Base-by-base conservation (phyloP, 2,797 vertebrate species). In the Pelochelys cantorii region DNA sequence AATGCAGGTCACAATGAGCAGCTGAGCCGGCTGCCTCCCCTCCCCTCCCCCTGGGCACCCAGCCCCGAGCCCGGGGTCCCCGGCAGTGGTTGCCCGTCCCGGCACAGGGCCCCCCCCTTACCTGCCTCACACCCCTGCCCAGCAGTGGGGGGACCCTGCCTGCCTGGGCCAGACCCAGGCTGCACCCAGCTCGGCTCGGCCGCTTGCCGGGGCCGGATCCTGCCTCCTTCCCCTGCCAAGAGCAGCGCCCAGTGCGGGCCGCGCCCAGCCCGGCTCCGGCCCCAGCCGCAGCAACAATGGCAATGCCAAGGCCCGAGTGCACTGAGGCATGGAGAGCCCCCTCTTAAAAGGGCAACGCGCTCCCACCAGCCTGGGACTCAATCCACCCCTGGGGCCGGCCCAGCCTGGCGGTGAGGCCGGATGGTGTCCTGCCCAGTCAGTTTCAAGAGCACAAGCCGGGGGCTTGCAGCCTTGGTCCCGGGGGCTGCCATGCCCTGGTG, bases 331-430 rank as follows among this genome's bases (percentile, higher is more conserved):
- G 22, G 83, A 57, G 25, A 23, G 17, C 84, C 90, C 80, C 9
- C 80, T 95, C 94, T 97, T 97, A 95, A 97, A 97, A 96, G 92
- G 96, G 96, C 95, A 91, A 97, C 55, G 88, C 54, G 37, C 65
- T 17, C 13, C 18, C 7, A 29, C 34, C 8, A 55, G n/a, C 79
- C 6, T 42, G 80, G 22, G n/a, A 29, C 59, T 60, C 25, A 29
- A 11, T 27, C 12, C 5, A 29, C 23, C 23, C 22, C 75, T 14
- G 17, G 12, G 29, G 79, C n/a, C 3, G 34, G 54, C 7, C 60
- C 31, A 18, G 62, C 14, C 62, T 34, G 62, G 62, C 59, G 13
- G 15, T 65, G 62, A n/a, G 31, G 31, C 62, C 15, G 4, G 62
- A n/a, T 13, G 8, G 31, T 20, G 7, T 31, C 62, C 62, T 18